Conservation (phyloP, 1,140 invertebrate species). For the Adoxophyes honmai region DNA sequence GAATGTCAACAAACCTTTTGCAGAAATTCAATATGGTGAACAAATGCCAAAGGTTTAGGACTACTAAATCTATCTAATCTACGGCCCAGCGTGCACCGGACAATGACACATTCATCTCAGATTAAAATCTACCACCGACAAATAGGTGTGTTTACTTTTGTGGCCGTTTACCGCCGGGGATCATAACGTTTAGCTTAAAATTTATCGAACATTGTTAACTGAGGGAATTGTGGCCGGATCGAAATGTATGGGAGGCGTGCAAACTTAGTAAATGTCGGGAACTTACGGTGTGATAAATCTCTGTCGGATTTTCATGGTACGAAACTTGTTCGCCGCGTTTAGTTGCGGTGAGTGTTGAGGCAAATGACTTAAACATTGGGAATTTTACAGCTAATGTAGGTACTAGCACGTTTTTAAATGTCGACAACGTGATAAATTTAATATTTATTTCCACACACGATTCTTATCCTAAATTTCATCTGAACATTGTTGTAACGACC, state of each 20-base stretch:
- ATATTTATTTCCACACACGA: too few species aligned
- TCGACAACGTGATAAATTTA: too few species aligned
- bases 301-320: slow-evolving; percentile 6
- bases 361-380: too few species aligned
- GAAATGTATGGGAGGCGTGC: slow-evolving; percentile 10
- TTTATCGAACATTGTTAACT: slow-evolving; percentile 15
- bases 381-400: too few species aligned
- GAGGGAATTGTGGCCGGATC: slow-evolving; percentile 8
- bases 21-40: slow-evolving; percentile 8
- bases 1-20: slow-evolving; percentile 2
- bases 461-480: too few species aligned
- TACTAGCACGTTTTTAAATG: too few species aligned
- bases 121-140: slow-evolving; percentile 58
- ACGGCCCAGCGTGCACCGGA: slow-evolving; percentile 25
- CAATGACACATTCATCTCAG: slow-evolving; percentile 52
- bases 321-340: not conserved
- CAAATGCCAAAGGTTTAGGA: slow-evolving; percentile 20
- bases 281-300: slow-evolving; percentile 12
- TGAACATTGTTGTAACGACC: too few species aligned
- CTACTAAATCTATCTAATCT: slow-evolving; percentile 31
- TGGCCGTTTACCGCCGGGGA: not conserved
- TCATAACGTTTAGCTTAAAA: slow-evolving; percentile 13
- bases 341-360: not conserved
- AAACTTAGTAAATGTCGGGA: slow-evolving; percentile 7
- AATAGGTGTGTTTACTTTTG: slow-evolving; percentile 35